phyloP scores from a whole-genome alignment of 2,888 invertebrate species.

The Argyresthia albistria region DNA sequence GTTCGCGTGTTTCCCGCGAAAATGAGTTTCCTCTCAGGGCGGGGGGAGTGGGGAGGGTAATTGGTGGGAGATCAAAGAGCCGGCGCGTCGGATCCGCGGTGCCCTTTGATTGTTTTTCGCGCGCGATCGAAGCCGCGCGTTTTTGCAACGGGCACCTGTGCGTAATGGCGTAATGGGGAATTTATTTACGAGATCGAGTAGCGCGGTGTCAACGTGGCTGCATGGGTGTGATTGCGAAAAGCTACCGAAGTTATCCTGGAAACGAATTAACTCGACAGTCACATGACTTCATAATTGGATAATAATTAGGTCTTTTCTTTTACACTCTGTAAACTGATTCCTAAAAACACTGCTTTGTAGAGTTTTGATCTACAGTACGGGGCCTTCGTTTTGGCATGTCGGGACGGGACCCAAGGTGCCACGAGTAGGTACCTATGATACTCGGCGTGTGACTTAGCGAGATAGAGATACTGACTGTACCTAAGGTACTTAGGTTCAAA shows the following conservation, averaged over 20 bases:
- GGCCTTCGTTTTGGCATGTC: too few species aligned
- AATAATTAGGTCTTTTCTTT: too few species aligned
- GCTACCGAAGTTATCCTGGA: conserved; percentile 1
- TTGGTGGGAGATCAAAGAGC: conserved; percentile 47
- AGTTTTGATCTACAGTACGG: too few species aligned
- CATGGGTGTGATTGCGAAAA: conserved; percentile 3
- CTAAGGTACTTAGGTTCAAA: too few species aligned
- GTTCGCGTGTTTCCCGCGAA: conserved; percentile 51
- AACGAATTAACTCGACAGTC: too few species aligned
- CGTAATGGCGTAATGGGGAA: conserved; percentile 41
- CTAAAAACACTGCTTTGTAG: too few species aligned
- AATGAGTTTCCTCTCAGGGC: conserved; percentile 61
- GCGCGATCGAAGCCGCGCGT: conserved; percentile 21
- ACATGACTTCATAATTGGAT: too few species aligned
- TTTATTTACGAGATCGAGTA: conserved; percentile 41
- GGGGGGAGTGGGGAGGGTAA: conserved; percentile 30
- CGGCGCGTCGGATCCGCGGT: conserved; percentile 51
- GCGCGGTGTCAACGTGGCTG: conserved; percentile 4
- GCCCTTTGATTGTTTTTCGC: conserved; percentile 66
- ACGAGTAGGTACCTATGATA: too few species aligned
- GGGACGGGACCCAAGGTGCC: too few species aligned
- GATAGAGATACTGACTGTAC: too few species aligned
- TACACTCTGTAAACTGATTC: too few species aligned
- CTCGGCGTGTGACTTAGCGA: too few species aligned
- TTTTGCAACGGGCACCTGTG: conserved; percentile 31